phyloP scores from a whole-genome alignment of 1,140 invertebrate species.

The Ladona fulva region DNA sequence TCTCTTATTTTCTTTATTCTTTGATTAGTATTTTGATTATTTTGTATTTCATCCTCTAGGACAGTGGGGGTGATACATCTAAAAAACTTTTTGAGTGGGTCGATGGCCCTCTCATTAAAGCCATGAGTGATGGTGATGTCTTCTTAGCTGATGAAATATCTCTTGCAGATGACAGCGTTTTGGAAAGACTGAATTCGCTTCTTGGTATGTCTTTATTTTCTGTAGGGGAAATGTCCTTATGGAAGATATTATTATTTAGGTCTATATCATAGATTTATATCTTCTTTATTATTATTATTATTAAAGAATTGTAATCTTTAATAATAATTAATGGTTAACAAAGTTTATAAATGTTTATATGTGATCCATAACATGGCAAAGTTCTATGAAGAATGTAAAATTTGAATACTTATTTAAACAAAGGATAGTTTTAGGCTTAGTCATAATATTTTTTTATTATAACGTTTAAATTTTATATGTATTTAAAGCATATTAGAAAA shows the following conservation, averaged over 20 bases:
- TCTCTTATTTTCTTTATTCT: background rate
- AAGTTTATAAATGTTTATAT: too few species aligned
- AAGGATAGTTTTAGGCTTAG: too few species aligned
- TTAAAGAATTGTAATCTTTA: too few species aligned
- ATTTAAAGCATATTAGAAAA: too few species aligned
- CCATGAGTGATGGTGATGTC: conserved; percentile 79
- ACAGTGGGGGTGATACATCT: conserved; percentile 20
- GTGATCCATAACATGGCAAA: too few species aligned
- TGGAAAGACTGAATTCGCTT: conserved; percentile 94
- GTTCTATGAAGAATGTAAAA: too few species aligned
- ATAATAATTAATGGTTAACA: too few species aligned
- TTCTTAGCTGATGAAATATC: conserved; percentile 99
- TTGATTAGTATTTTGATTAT: conserved; percentile 17
- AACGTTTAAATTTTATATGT: too few species aligned
- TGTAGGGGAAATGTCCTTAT: background rate
- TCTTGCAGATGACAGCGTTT: conserved; percentile 94
- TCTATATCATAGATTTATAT: too few species aligned
- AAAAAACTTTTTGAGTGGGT: conserved; percentile 90
- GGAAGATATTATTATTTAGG: too few species aligned
- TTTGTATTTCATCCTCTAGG: conserved; percentile 27
- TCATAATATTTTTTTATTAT: too few species aligned
- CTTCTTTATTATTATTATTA: conserved; percentile 5
- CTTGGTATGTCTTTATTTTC: conserved; percentile 39
- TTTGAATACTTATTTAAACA: too few species aligned
- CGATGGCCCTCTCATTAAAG: conserved; percentile 86